Conservation (phyloP, 2,888 invertebrate species). For the Pseudococcus jackbeardsleyi region DNA sequence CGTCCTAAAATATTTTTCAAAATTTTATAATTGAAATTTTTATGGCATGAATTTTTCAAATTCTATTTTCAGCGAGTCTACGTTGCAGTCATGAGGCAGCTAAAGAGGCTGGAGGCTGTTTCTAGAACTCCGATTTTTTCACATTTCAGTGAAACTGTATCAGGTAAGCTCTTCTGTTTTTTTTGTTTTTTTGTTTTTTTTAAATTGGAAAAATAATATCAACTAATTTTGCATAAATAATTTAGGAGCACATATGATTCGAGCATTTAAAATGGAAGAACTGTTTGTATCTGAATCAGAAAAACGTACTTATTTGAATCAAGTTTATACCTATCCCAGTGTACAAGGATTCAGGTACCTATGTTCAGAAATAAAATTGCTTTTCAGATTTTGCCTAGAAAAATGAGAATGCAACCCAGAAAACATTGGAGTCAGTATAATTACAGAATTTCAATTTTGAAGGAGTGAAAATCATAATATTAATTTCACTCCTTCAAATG, state of each 20-base stretch:
- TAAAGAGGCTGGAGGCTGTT: conserved; percentile 93
- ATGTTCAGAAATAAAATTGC: too few species aligned
- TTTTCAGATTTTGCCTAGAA: too few species aligned
- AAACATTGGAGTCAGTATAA: neutral
- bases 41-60: neutral
- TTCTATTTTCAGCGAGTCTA: conserved; percentile 83
- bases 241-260: conserved; percentile 81
- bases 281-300: conserved; percentile 92
- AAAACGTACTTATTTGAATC: conserved; percentile 90
- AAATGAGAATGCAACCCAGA: neutral
- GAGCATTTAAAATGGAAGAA: conserved; percentile 85
- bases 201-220: neutral
- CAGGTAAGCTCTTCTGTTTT: neutral
- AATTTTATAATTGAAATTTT: neutral
- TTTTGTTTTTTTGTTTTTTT: too few species aligned
- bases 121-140: conserved; percentile 97
- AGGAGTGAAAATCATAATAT: too few species aligned
- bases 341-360: conserved; percentile 89
- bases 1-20: neutral
- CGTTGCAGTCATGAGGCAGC: conserved; percentile 91
- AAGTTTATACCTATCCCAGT: conserved; percentile 92
- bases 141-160: conserved; percentile 89
- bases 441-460: neutral
- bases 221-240: conserved; percentile 70
- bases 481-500: too few species aligned